These are phyloP conservation scores for Zaprionus davidi DNA, from an alignment of 1,140 invertebrate species.

Conservation along the genomic window DNA sequence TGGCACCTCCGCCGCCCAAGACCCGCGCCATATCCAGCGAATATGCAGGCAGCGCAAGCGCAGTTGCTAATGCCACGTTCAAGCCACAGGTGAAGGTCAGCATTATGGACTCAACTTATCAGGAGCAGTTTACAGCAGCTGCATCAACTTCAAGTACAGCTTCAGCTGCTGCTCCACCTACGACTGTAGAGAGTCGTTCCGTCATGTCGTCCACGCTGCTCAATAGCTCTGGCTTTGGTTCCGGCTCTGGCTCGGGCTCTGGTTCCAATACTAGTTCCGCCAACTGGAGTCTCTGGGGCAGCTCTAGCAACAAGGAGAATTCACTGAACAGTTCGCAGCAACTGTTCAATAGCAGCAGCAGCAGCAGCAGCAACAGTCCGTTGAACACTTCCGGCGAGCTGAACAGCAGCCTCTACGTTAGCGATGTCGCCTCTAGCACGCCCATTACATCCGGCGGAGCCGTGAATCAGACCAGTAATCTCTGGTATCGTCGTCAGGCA, in stretches of 20 bases:
- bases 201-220: constrained; percentile 56
- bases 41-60: constrained; percentile 7
- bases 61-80: constrained; percentile 7
- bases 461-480: constrained; percentile 48
- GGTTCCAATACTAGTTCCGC: constrained; percentile 20
- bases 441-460: constrained; percentile 30
- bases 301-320: constrained; percentile 64
- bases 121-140: constrained; percentile 32
- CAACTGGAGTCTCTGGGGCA: constrained; percentile 46
- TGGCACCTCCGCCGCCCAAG: constrained; percentile 60
- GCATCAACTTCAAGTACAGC: background rate
- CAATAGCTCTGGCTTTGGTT: constrained; percentile 42
- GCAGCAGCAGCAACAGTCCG: constrained; percentile 46
- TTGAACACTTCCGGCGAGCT: constrained; percentile 72
- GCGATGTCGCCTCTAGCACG: constrained; percentile 51
- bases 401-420: constrained; percentile 51
- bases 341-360: constrained; percentile 44
- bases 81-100: constrained; percentile 46
- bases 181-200: constrained; percentile 35
- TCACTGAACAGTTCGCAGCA: constrained; percentile 56
- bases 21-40: constrained; percentile 55
- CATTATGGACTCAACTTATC: constrained; percentile 28
- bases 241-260: background rate
- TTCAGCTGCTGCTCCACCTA: constrained; percentile 17
- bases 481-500: constrained; percentile 63